These are phyloP conservation scores for Apamea epomidion DNA, from an alignment of 2,888 invertebrate species.

Conservation along the genomic window DNA sequence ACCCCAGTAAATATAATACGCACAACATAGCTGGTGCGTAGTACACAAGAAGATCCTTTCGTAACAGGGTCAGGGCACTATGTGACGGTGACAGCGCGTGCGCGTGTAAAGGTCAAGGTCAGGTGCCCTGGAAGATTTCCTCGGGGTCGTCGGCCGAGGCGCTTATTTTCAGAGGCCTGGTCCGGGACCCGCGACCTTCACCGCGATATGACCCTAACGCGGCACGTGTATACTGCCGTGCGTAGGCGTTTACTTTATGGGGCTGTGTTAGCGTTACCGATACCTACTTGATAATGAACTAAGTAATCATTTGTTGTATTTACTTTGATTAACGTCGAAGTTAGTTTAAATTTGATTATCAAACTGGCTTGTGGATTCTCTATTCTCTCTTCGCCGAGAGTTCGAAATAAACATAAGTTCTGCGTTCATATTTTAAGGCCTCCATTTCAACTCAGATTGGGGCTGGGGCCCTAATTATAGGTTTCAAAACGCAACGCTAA, in stretches of 20 bases:
- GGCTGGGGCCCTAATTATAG: neutral
- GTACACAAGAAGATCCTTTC: constrained; percentile 79
- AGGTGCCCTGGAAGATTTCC: constrained; percentile 89
- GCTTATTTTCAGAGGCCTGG: constrained; percentile 86
- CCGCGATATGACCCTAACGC: constrained; percentile 79
- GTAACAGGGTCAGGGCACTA: constrained; percentile 88
- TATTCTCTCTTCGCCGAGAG: neutral
- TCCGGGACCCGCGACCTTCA: constrained; percentile 86
- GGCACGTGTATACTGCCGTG: constrained; percentile 84
- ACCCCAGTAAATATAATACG: constrained; percentile 37
- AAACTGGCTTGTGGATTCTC: neutral
- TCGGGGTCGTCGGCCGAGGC: constrained; percentile 84
- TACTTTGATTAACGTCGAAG: constrained; percentile 34
- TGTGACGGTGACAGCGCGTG: constrained; percentile 85
- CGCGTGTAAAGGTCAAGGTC: constrained; percentile 89
- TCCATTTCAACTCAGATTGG: neutral
- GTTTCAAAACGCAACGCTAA: neutral
- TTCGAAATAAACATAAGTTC: neutral
- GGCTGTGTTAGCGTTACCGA: constrained; percentile 59
- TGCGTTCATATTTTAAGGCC: neutral
- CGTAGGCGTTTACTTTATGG: constrained; percentile 78
- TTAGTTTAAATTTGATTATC: constrained; percentile 16
- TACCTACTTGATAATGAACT: constrained; percentile 58
- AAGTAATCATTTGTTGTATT: constrained; percentile 38
- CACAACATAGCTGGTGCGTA: constrained; percentile 58